Conservation (phyloP, 2,888 invertebrate species). For the Coremacera marginata region DNA sequence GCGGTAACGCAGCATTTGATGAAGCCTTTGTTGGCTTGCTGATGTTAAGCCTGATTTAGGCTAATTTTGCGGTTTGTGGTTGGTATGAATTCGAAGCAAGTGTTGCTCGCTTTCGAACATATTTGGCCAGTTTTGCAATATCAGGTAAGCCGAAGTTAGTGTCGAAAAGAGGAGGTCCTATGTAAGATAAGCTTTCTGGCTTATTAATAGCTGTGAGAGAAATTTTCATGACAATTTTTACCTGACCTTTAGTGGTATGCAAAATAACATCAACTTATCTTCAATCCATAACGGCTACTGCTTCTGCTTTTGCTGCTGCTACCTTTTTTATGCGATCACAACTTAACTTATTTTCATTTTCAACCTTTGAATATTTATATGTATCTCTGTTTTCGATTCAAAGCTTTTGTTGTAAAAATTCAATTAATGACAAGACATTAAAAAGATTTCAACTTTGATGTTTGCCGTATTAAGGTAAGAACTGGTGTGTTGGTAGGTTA, state of each 20-base stretch:
- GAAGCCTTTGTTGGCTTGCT: not conserved
- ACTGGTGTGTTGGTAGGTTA: no score
- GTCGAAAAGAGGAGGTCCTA: slow-evolving; percentile 13
- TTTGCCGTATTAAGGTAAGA: slow-evolving; percentile 48
- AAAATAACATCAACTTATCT: not conserved
- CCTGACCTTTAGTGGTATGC: no score
- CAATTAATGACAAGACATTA: slow-evolving; percentile 68
- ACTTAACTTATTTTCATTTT: not conserved
- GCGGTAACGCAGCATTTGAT: not conserved
- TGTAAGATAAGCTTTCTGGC: not conserved
- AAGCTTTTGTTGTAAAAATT: slow-evolving; percentile 53
- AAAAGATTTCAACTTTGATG: slow-evolving; percentile 61
- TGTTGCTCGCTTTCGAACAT: not conserved
- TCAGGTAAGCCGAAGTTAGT: not conserved
- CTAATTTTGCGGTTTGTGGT: not conserved
- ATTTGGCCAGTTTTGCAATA: not conserved
- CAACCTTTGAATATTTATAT: not conserved
- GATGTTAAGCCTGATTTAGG: slow-evolving; percentile 23
- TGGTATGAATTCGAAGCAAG: not conserved
- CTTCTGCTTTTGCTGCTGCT: no score
- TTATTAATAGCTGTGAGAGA: not conserved
- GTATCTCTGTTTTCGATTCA: not conserved
- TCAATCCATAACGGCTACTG: not conserved
- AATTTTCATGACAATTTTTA: no score
- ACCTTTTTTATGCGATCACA: no score